Conservation (phyloP, 2,888 invertebrate genomes). For the Diloba caeruleocephala region DNA sequence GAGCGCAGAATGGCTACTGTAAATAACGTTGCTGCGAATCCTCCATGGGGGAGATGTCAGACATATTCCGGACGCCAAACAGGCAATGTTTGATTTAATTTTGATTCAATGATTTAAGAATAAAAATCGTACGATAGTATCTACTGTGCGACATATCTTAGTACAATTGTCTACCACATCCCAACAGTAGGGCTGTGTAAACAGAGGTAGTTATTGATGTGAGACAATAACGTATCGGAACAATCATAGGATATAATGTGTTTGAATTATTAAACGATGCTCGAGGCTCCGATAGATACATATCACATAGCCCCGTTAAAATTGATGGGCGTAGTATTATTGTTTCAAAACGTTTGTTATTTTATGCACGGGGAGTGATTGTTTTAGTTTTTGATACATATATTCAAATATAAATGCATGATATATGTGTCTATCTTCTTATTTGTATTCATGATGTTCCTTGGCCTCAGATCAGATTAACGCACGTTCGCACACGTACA, state of each 20-base stretch:
- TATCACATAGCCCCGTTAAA: constrained; percentile 51
- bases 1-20: too few relatives aligned
- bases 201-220: constrained; percentile 75
- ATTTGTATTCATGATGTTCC: too few relatives aligned
- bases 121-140: constrained; percentile 19
- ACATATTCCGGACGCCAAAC: too few relatives aligned
- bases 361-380: constrained; percentile 27
- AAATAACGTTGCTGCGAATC: too few relatives aligned
- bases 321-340: constrained; percentile 66
- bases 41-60: too few relatives aligned
- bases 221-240: constrained; percentile 84
- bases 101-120: too few relatives aligned
- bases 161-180: constrained; percentile 40
- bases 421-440: too few relatives aligned
- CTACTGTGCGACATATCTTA: constrained; percentile 4
- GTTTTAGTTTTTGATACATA: constrained; percentile 26
- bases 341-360: constrained; percentile 54
- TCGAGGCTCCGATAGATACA: constrained; percentile 61
- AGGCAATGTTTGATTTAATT: too few relatives aligned
- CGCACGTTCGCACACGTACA: too few relatives aligned
- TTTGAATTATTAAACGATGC: constrained; percentile 84
- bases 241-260: constrained; percentile 80
- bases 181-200: constrained; percentile 77
- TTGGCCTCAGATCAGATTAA: too few relatives aligned
- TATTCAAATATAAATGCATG: background rate